These are phyloP conservation scores for Pteropus alecto DNA, from an alignment of 2,113 vertebrate species.

Conservation along the genomic window DNA sequence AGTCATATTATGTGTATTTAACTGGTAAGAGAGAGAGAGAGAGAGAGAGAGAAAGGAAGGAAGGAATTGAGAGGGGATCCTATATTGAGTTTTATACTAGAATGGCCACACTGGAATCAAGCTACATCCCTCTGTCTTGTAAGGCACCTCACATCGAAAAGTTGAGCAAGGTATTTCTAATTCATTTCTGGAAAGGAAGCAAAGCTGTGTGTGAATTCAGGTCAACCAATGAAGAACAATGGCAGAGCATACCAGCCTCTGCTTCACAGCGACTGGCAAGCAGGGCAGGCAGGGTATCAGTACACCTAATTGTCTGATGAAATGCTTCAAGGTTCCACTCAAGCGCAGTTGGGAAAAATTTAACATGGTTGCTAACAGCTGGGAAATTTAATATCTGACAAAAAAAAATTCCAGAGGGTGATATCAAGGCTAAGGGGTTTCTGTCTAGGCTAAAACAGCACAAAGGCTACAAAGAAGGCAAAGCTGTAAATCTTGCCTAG, in stretches of 20 bases:
- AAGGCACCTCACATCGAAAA: background rate
- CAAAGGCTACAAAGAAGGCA: background rate
- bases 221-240: background rate
- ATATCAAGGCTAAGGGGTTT: background rate
- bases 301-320: background rate
- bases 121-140: background rate
- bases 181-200: slow-evolving; percentile 38
- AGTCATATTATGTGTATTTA: no score
- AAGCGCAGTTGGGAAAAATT: background rate
- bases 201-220: background rate
- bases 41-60: no score
- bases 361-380: background rate
- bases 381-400: background rate
- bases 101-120: background rate
- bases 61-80: background rate
- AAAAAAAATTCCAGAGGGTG: slow-evolving; percentile 7
- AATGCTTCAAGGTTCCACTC: background rate
- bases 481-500: background rate
- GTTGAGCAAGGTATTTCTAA: background rate
- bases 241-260: background rate
- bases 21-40: no score
- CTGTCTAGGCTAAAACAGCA: background rate
- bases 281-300: no score
- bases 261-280: background rate
- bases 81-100: background rate